Evolutionary conservation across 2,888 invertebrate species (phyloP), one percentile per base, ranked within the genome.

Genomic region (Bimastos eiseni): DNA sequence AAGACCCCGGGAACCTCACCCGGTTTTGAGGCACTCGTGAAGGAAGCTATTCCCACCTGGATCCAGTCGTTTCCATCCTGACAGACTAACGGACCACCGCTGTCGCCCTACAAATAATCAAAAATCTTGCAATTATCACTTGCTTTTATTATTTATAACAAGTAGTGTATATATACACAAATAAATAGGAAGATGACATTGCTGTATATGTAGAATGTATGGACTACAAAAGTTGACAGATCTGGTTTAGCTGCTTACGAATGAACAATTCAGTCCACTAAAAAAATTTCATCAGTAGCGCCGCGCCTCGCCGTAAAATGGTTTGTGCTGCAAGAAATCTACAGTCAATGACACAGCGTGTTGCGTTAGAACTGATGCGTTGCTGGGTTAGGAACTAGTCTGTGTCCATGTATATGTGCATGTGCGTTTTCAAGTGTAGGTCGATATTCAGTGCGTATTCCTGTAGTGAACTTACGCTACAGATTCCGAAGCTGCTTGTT

Each of bases 1-100:
- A 98, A 98, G 92, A 98, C 98, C n/a, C 98, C 98, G 49, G 97
- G 97, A 90, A 98, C 98, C 95, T 98, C 98, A 34, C 98, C 98
- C 3, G 94, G 94, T 0, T 91, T 91, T 36, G 92, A 88, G 36
- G 91, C 91, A 90, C 93, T 94, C 4, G 94, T 93, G 95, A 98
- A 98, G 4, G 98, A 98, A 0, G 98, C 98, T 11, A 98, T 97
- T 24, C 98, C 98, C 90, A 98, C 97, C 94, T 98, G 98, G 90
- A 97, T 96, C 98, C 98, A 98, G 90, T 97, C 96, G 90, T 97
- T 96, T 94, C 98, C 97, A 41, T 55, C 88, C 95, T 98, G 97
- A 92, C 97, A 96, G 93, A 98, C 96, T 90, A 98, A 95, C 0
- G 98, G 98, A 0, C 98, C 98, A 6, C 98, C 98, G 17, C 98